These are phyloP conservation scores for Asarcornis scutulata DNA, from an alignment of 2,113 vertebrate species.

Conservation along the genomic window DNA sequence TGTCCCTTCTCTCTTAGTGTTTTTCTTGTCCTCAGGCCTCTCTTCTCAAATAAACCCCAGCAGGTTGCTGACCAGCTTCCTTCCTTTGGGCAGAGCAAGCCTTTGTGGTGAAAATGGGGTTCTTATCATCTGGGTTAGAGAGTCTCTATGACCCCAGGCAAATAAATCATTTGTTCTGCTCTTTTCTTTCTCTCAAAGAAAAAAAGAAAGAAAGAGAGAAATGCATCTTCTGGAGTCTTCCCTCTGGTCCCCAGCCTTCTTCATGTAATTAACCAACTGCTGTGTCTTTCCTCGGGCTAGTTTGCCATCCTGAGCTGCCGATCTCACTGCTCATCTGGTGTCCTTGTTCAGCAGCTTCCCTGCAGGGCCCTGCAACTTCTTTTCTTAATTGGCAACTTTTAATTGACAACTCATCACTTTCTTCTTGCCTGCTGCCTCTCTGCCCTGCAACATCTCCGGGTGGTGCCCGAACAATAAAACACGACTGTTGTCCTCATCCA, in stretches of 20 bases:
- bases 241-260: not conserved
- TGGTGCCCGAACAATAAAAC: not conserved
- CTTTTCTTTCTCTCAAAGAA: not conserved
- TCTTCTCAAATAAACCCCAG: not conserved
- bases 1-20: not conserved
- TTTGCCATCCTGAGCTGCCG: not conserved
- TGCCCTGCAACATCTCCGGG: not conserved
- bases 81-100: not conserved
- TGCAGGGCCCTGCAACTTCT: not conserved
- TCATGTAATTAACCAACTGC: not conserved
- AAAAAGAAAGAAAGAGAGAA: not conserved
- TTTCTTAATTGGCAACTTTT: not conserved
- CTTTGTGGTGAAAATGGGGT: not conserved
- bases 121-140: not conserved
- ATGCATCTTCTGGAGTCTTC: not conserved
- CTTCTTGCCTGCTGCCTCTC: not conserved
- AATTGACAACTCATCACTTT: not conserved
- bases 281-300: not conserved
- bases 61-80: not conserved
- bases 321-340: not conserved
- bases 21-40: not conserved
- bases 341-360: not conserved
- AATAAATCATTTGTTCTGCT: not conserved
- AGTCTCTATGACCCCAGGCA: not conserved
- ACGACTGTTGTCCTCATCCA: not conserved